Percentiles rank a stretch among this genome's conserved stretches.
These are phyloP conservation scores for Nycticorax nycticorax DNA, from an alignment of 2,113 vertebrate genomes.

Conservation along the genomic window DNA sequence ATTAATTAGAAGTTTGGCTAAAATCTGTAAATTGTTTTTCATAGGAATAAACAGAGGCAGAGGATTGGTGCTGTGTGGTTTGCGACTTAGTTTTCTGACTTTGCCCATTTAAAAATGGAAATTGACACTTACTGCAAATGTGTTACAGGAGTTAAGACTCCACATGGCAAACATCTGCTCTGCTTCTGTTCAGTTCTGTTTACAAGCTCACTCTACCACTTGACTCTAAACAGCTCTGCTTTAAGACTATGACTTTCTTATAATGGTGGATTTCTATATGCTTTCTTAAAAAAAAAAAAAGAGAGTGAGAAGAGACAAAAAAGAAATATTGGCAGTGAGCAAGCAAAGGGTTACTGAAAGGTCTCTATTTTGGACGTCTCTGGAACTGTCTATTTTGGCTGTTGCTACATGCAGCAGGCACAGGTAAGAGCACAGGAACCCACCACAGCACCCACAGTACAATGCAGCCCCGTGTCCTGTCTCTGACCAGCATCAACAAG, in stretches of 20 bases:
- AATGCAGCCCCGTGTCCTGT: neutral
- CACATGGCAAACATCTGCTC: neutral
- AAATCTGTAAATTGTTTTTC: neutral
- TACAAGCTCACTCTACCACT: neutral
- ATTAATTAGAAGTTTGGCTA: neutral
- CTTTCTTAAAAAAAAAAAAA: no score
- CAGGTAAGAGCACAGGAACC: neutral
- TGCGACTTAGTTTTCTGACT: neutral
- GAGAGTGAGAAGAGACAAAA: neutral
- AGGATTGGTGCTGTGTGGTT: neutral
- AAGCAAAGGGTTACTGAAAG: neutral
- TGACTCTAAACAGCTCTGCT: neutral
- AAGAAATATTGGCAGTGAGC: neutral
- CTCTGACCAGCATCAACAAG: neutral
- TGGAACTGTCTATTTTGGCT: neutral
- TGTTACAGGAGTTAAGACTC: neutral
- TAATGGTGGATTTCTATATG: neutral
- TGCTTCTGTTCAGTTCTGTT: neutral
- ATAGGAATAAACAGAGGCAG: neutral
- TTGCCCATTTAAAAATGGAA: neutral
- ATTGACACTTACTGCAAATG: neutral
- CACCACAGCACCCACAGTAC: rapidly evolving
- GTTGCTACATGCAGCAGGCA: neutral
- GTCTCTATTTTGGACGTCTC: neutral
- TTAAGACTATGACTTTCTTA: neutral